Evolutionary conservation across 1,140 invertebrate genomes (phyloP), one percentile per base, ranked within the genome.

Genomic region (Drosophila burlai): DNA sequence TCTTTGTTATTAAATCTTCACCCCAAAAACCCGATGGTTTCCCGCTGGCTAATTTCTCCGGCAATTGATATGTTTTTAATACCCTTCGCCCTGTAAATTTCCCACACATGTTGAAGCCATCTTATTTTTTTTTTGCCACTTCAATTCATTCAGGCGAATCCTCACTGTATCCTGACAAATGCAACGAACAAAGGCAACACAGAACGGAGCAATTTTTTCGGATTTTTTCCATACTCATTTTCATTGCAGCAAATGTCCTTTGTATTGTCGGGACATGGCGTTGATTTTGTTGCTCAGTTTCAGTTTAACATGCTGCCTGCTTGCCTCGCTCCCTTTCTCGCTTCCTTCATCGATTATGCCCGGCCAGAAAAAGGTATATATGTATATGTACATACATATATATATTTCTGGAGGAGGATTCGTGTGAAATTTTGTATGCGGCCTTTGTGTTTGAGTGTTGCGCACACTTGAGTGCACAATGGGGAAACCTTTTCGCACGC

Each of bases 401-500:
- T 67, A 45, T 36, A 40, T 40, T 36, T 69, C 67, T 68, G 40
- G 67, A 71, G 67, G 67, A 77, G 64, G 50, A 69, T 78, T 78
- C 74, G 75, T 78, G 75, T 78, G 64, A 78, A 78, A 78, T 77
- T 77, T 77, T 38, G 67, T 71, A 71, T 71, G 67, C 46, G 55
- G 68, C 71, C 46, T 73, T 55, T 76, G 62, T 67, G 46, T 42
- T 46, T 59, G 62, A 68, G 73, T 67, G 73, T 60, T 59, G 63
- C 73, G 75, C 64, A 78, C 75, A 78, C 75, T 78, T 69, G 74
- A 77, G 75, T 76, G 75, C 75, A 77, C 73, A 77, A 83, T 49
- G 64, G 64, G 72, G 54, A 72, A 79, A 74, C 66, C 68, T 81
- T 81, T 81, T 77, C 45, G 67, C 67, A 71, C 67, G 64, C 64